Evolutionary conservation across 2,797 vertebrate genomes (phyloP), one percentile per base, ranked within the genome.

Genomic region (Cossypha heuglini): DNA sequence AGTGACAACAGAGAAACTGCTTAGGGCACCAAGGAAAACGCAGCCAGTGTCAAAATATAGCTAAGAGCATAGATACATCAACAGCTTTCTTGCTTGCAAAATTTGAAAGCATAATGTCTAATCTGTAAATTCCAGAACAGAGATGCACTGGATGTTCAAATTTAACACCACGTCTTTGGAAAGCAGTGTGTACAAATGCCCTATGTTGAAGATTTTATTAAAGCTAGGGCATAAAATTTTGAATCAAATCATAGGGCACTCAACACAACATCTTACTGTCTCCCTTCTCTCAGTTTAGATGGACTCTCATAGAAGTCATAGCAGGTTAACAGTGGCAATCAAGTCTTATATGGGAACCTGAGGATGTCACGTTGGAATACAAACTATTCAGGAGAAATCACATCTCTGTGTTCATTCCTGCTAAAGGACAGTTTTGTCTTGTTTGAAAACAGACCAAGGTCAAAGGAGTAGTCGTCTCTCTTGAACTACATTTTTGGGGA

Each of bases 271-370:
- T 62, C 31, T 6, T 26, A 9, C 28, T 38, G 8, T 54, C 61
- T 72, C 7, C 16, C 3, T 6, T 62, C 26, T 46, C 10, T 69
- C 51, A 25, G 21, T 26, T 84, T 42, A 58, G 40, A 17, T 8
- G 8, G 29, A 51, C 9, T 49, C 15, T 25, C 22, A 77, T 33
- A 63, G 43, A 51, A 91, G 37, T 22, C 17, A 48, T 7, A 80
- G 22, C 0, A 0, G 21, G 29, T 35, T 64, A 54, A 29, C 12
- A 61, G 33, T 2, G 8, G 22, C 18, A 40, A 15, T 62, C 22
- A 33, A 37, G 17, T 7, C 17, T 59, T 62, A 10, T 13, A 10
- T 49, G 16, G 18, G 10, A 90, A 68, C 8, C 6, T 72, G 31
- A 4, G 38, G 48, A 51, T 74, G 12, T 48, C 19, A 22, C 55